Percentiles rank a stretch among this genome's conserved stretches.
Evolutionary conservation across 1,140 invertebrate genomes (phyloP).

Genomic region (Leptinotarsa defecta): DNA sequence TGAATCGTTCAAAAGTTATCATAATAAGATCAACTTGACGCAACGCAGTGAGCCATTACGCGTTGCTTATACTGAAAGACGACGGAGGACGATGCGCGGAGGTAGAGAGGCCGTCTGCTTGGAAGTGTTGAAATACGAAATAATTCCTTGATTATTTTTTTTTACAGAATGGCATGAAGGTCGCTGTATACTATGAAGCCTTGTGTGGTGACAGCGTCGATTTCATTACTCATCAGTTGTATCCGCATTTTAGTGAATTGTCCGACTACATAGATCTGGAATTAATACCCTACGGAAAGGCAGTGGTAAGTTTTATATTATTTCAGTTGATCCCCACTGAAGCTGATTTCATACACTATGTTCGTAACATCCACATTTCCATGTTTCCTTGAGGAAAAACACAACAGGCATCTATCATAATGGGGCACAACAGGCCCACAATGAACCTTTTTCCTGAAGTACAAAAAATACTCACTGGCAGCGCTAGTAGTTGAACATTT

Average conservation of each 20-base stretch:
- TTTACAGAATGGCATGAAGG: slow-evolving; percentile 31
- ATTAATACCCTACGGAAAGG: slow-evolving; percentile 80
- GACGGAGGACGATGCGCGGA: no score
- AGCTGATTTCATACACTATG: background rate
- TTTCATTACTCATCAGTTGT: slow-evolving; percentile 66
- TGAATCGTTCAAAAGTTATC: no score
- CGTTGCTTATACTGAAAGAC: no score
- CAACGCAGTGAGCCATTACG: no score
- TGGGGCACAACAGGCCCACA: background rate
- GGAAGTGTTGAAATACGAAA: background rate
- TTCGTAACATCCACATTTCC: background rate
- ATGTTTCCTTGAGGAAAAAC: background rate
- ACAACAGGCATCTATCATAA: background rate
- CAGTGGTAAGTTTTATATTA: slow-evolving; percentile 59
- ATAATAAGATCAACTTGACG: no score
- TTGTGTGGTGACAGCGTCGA: slow-evolving; percentile 75
- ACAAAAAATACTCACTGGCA: no score
- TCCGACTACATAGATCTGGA: slow-evolving; percentile 60
- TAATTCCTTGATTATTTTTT: background rate
- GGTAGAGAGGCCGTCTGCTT: background rate
- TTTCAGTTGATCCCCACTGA: no score
- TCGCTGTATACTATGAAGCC: slow-evolving; percentile 74
- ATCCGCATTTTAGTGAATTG: slow-evolving; percentile 57
- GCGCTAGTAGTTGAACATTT: no score
- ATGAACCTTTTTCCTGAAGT: no score